Evolutionary conservation across 2,888 invertebrate genomes (phyloP), one percentile per base, ranked within the genome.

Genomic region (Lapara coniferarum): DNA sequence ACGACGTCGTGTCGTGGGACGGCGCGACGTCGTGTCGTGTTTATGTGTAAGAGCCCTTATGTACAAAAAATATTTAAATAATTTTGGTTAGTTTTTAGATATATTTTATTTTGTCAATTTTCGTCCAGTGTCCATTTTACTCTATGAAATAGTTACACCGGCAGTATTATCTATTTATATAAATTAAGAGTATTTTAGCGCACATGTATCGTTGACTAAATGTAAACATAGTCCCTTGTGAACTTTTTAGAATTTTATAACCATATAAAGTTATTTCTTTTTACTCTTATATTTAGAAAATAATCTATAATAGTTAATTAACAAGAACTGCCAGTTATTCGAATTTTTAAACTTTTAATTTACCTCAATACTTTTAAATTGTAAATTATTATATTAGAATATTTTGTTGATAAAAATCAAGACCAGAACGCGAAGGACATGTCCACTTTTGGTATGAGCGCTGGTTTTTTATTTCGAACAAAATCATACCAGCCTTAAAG

Each of bases 251-350:
- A 55, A 46, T 67, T 67, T 67, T 56, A 67, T 56, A 67, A 56
- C 13, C 55, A 56, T 56, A 37, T 56, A 56, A 67, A 49, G 19
- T 10, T 19, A 19, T 63, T 63, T 63, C 46, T 49, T 63, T 56
- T 63, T 63, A 63, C 63, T 63, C 19, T 63, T 56, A 56, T 46
- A 67, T 19, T 46, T 67, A 67, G 67, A 46, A 55, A 37, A 52
- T 52, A 55, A 70, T 77, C 74, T 79, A 82, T 81, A 77, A 84
- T 74, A 75, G 72, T 80, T 74, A 81, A 75, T 77, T 74, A 84
- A 86, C 85, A 80, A 80, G 84, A 84, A 90, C 91, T 91, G 91
- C 91, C 90, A 90, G 82, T 79, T 85, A 86, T 81, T 90, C 89
- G 89, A 91, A 89, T 89, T 91, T 89, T 85, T 81, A 88, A 77